Evolutionary conservation across 2,113 vertebrate species (phyloP).

Genomic region (Brachyhypopomus gauderio): DNA sequence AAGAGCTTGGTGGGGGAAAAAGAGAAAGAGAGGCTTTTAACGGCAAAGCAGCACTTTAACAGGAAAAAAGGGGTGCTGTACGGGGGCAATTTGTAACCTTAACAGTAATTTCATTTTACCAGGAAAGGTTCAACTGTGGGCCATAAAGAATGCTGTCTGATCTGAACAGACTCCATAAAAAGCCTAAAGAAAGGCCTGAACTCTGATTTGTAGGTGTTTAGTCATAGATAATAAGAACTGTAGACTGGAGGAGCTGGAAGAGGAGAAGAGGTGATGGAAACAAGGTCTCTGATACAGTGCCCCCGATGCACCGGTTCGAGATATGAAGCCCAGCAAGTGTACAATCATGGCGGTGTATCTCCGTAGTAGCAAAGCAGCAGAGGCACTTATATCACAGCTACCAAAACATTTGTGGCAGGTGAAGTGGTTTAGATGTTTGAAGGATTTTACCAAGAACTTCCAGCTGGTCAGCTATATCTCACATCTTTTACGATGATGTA

Average conservation of each 20-base stretch:
- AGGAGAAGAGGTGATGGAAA: neutral
- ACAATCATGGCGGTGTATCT: neutral
- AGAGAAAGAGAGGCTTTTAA: conserved; percentile 31
- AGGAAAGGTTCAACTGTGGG: conserved; percentile 20
- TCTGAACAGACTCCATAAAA: neutral
- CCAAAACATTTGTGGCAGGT: no score
- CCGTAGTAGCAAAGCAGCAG: no score
- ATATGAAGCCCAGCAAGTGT: neutral
- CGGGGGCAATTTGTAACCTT: conserved; percentile 12
- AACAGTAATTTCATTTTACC: conserved; percentile 29
- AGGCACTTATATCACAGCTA: no score
- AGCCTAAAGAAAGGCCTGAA: neutral
- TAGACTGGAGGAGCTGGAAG: neutral
- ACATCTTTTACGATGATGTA: no score
- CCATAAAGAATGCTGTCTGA: conserved; percentile 19
- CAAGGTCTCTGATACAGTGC: neutral
- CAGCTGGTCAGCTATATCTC: no score
- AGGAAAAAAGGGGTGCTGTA: conserved; percentile 9
- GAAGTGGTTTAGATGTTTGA: no score
- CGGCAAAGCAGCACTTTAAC: conserved; percentile 5
- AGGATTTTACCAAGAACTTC: no score
- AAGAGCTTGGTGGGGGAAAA: conserved; percentile 14
- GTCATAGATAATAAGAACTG: neutral
- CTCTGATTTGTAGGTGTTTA: neutral
- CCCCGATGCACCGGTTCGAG: neutral